phyloP scores from a whole-genome alignment of 2,797 vertebrate species.

The Phalloptychus januarius region DNA sequence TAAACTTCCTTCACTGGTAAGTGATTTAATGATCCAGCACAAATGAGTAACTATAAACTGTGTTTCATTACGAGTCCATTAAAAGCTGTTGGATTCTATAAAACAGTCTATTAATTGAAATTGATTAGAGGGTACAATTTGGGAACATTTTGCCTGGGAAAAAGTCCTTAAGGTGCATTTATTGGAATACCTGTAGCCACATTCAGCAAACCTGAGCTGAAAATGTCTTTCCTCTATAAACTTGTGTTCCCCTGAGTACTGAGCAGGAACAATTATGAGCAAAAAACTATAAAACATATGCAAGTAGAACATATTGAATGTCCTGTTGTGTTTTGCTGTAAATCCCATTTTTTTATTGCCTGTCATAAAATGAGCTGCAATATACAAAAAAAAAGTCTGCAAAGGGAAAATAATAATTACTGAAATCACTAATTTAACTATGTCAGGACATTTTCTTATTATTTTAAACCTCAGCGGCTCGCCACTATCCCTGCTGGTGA shows the following conservation, averaged over 20 bases:
- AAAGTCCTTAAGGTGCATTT: background rate
- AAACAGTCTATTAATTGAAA: background rate
- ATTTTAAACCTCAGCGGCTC: constrained; percentile 43
- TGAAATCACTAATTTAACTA: constrained; percentile 58
- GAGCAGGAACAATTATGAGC: constrained; percentile 2
- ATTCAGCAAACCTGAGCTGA: background rate
- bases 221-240: constrained; percentile 1
- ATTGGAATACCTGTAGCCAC: background rate
- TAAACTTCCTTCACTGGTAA: background rate
- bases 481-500: constrained; percentile 40
- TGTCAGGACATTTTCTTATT: constrained; percentile 26
- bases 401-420: constrained; percentile 51
- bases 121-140: background rate
- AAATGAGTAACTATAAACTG: constrained; percentile 2
- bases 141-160: background rate
- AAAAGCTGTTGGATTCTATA: background rate
- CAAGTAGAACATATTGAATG: background rate
- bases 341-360: constrained; percentile 12
- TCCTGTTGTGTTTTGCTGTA: constrained; percentile 26
- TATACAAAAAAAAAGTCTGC: constrained; percentile 15
- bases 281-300: constrained; percentile 1
- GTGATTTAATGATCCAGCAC: background rate
- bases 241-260: background rate
- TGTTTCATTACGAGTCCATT: constrained; percentile 12
- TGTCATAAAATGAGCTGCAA: constrained; percentile 39